These are phyloP conservation scores for Arctocebus calabarensis DNA, from an alignment of 2,797 vertebrate genomes.

Conservation along the genomic window DNA sequence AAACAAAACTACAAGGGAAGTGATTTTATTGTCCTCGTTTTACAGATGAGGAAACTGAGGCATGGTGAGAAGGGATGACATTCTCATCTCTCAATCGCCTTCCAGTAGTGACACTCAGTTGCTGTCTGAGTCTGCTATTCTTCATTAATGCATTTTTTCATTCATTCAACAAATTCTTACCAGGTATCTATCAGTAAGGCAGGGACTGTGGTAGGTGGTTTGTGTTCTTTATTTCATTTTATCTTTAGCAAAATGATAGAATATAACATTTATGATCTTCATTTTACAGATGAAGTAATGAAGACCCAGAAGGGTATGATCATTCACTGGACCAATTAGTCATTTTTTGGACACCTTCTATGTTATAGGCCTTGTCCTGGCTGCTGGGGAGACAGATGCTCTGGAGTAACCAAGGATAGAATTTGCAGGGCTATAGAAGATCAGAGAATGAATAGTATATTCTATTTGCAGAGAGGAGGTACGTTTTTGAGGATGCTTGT, in stretches of 20 bases:
- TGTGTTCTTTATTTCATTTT: background rate
- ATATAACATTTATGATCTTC: background rate
- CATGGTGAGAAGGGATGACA: background rate
- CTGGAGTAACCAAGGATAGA: background rate
- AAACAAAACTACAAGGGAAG: background rate
- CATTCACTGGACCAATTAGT: background rate
- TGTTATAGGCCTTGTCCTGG: fast-evolving
- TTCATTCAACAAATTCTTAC: background rate
- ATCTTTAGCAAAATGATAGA: background rate
- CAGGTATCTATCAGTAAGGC: background rate
- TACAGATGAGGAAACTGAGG: background rate
- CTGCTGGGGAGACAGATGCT: background rate
- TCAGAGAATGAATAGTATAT: background rate
- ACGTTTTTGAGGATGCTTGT: background rate
- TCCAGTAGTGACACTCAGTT: background rate
- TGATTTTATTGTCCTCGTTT: background rate
- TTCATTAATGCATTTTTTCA: background rate
- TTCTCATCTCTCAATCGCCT: background rate
- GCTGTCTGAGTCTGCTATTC: background rate
- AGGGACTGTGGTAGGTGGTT: background rate
- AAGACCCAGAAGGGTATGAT: background rate
- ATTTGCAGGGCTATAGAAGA: background rate
- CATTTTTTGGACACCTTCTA: background rate
- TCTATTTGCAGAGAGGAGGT: background rate
- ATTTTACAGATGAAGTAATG: background rate